A percentile compares a stretch with the other conserved stretches of the same genome.
Evolutionary conservation across 2,888 invertebrate genomes (phyloP).

Genomic region (Pseudanteris insignis): DNA sequence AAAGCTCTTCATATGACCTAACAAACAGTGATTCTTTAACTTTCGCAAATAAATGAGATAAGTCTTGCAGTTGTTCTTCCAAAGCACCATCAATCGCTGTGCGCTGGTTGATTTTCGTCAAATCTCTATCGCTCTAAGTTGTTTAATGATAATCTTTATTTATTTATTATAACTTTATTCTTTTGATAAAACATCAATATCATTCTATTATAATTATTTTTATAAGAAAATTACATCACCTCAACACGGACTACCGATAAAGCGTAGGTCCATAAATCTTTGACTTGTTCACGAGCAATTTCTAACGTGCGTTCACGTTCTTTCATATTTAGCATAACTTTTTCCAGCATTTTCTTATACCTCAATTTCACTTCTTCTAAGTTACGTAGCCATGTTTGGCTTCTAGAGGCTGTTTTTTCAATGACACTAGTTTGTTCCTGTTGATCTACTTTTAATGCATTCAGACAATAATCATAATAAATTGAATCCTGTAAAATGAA

Average conservation of each 20-base stretch:
- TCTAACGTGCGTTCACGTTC: constrained; percentile 71
- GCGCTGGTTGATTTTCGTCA: constrained; percentile 12
- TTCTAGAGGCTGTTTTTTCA: constrained; percentile 73
- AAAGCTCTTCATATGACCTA: constrained; percentile 65
- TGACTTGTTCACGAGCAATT: constrained; percentile 65
- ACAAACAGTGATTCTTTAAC: constrained; percentile 65
- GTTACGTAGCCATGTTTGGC: constrained; percentile 75
- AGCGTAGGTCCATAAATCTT: constrained; percentile 65
- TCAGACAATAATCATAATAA: constrained; percentile 73
- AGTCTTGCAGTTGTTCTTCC: constrained; percentile 58
- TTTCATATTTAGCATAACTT: constrained; percentile 73
- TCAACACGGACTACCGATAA: constrained; percentile 66
- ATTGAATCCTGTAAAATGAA: constrained; percentile 70
- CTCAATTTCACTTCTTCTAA: constrained; percentile 73
- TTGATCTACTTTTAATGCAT: constrained; percentile 71
- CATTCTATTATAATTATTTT: too few relatives aligned
- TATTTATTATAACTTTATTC: too few relatives aligned
- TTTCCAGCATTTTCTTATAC: constrained; percentile 70
- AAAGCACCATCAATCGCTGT: constrained; percentile 54
- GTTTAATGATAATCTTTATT: constrained; percentile 5
- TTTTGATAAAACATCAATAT: too few relatives aligned
- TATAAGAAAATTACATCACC: constrained; percentile 51
- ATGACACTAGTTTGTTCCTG: constrained; percentile 72
- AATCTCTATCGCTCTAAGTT: constrained; percentile 48
- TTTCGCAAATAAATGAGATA: constrained; percentile 64